phyloP scores from a whole-genome alignment of 2,113 vertebrate species.

The Mesembrinibis cayennensis region DNA sequence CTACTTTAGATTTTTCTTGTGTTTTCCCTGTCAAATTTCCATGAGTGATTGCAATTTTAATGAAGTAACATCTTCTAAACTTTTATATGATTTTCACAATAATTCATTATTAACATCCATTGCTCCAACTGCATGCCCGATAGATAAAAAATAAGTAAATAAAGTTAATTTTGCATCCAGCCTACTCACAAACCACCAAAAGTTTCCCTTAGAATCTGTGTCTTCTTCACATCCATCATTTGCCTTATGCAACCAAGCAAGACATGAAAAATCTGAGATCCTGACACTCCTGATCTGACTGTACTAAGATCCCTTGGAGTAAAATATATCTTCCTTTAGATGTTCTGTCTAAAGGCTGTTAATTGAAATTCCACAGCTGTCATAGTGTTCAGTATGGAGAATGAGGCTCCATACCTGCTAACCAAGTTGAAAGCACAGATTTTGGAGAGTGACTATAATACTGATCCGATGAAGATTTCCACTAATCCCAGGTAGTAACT shows the following conservation, averaged over 20 bases:
- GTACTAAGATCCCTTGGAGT: not conserved
- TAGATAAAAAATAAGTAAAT: not conserved
- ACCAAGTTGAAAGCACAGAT: not conserved
- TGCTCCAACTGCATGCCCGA: not conserved
- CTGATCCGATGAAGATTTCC: not conserved
- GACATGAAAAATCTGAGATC: not conserved
- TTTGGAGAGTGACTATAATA: not conserved
- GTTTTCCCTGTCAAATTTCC: not conserved
- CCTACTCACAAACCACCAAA: not conserved
- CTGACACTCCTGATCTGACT: not conserved
- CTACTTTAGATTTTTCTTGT: not conserved
- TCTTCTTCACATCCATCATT: not conserved
- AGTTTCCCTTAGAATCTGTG: not conserved
- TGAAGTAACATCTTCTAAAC: not conserved
- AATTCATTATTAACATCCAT: not conserved
- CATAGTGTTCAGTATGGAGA: not conserved
- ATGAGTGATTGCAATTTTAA: not conserved
- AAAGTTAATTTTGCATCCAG: not conserved
- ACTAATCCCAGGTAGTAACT: not conserved
- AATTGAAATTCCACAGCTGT: not conserved
- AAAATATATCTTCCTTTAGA: not conserved
- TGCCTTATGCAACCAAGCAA: not conserved
- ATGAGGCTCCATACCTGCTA: not conserved
- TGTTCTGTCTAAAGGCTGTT: not conserved
- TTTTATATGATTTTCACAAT: not conserved